phyloP scores from a whole-genome alignment of 2,888 invertebrate genomes.

The Sphaerophoria taeniata region DNA sequence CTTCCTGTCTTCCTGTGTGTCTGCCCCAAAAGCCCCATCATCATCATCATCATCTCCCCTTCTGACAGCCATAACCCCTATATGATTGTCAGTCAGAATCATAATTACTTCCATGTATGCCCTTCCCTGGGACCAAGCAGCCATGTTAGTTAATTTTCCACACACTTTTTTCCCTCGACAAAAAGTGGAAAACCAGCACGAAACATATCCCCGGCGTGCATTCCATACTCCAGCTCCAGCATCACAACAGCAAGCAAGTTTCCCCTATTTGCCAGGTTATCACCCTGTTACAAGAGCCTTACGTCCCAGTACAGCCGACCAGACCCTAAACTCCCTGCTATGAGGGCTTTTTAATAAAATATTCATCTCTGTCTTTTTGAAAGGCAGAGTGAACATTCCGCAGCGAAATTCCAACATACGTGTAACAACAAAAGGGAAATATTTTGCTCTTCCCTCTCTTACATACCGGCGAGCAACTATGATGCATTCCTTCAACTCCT shows the following conservation, averaged over 20 bases:
- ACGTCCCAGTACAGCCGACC: neutral
- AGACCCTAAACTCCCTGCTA: conserved; percentile 21
- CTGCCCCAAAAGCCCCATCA: conserved; percentile 40
- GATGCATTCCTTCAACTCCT: conserved; percentile 45
- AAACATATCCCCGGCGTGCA: neutral
- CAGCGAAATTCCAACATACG: conserved; percentile 61
- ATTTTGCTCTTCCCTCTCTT: conserved; percentile 41
- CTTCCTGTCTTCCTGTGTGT: conserved; percentile 20
- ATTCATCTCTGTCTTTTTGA: conserved; percentile 63
- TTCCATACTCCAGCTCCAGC: conserved; percentile 6
- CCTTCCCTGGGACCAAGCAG: conserved; percentile 29
- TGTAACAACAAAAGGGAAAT: conserved; percentile 69
- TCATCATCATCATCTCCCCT: conserved; percentile 19
- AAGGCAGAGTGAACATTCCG: conserved; percentile 45
- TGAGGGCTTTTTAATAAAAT: conserved; percentile 67
- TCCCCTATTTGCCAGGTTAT: conserved; percentile 9
- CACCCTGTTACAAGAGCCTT: neutral
- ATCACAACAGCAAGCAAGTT: neutral
- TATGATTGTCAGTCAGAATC: conserved; percentile 52
- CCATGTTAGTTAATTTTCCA: conserved; percentile 58
- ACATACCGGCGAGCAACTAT: conserved; percentile 60
- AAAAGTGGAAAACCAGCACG: conserved; percentile 14
- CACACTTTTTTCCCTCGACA: conserved; percentile 22
- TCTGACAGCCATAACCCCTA: conserved; percentile 50
- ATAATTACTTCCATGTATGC: conserved; percentile 57